Percentiles rank a stretch among this genome's conserved stretches.
phyloP scores from a whole-genome alignment of 2,797 vertebrate genomes.

The Kryptopterus vitreolus region DNA sequence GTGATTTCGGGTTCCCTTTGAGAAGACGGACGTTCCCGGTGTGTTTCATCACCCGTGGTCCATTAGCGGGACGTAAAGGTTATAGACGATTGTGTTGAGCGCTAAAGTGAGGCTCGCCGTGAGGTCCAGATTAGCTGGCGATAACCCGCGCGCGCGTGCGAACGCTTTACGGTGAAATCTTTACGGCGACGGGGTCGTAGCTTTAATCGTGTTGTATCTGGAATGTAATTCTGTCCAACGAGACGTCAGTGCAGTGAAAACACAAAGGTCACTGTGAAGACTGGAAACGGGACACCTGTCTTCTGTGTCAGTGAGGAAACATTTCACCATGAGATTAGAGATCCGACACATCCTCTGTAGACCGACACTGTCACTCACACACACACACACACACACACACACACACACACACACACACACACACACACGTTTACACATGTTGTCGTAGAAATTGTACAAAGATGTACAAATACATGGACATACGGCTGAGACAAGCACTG shows the following conservation, averaged over 20 bases:
- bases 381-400: slow-evolving; percentile 58
- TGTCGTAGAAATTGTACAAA: neutral
- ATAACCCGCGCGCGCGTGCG: neutral
- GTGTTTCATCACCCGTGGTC: neutral
- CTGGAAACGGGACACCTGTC: slow-evolving; percentile 73
- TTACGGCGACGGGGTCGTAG: neutral
- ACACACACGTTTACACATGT: slow-evolving; percentile 4
- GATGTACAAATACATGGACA: neutral
- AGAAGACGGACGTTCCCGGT: neutral
- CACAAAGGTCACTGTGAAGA: slow-evolving; percentile 64
- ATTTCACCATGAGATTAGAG: slow-evolving; percentile 68
- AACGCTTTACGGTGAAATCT: neutral
- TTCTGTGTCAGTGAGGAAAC: slow-evolving; percentile 69
- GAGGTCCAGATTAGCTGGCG: slow-evolving; percentile 14
- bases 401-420: slow-evolving; percentile 45
- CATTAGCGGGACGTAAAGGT: neutral
- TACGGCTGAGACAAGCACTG: neutral
- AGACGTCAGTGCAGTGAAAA: slow-evolving; percentile 62
- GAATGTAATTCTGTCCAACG: slow-evolving; percentile 34
- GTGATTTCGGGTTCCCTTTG: slow-evolving; percentile 50
- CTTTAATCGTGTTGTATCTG: slow-evolving; percentile 35
- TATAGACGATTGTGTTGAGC: neutral
- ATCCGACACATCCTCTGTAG: slow-evolving; percentile 65
- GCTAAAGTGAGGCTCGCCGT: neutral
- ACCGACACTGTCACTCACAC: slow-evolving; percentile 64